Evolutionary conservation across 2,888 invertebrate genomes (phyloP).

Genomic region (Lithophane socia): DNA sequence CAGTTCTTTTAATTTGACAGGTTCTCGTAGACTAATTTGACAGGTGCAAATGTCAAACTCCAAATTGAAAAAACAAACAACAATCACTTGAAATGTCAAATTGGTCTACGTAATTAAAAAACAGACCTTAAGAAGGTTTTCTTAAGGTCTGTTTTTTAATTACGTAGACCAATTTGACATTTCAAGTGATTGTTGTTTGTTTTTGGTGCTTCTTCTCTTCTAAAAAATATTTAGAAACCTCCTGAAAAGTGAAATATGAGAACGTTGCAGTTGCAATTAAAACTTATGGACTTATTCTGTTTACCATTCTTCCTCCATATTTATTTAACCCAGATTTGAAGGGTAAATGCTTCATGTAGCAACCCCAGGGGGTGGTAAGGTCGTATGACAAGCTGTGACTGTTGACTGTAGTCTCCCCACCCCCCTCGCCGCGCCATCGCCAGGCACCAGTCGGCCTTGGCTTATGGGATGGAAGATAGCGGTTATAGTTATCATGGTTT

Average conservation of each 20-base stretch:
- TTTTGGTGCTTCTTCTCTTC: too few species aligned
- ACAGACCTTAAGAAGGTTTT: too few species aligned
- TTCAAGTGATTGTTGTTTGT: too few species aligned
- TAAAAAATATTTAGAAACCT: not conserved
- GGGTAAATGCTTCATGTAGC: conserved; percentile 20
- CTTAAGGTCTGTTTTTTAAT: too few species aligned
- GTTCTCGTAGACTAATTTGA: too few species aligned
- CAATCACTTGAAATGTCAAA: too few species aligned
- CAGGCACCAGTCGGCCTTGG: conserved; percentile 46
- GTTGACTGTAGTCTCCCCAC: conserved; percentile 42
- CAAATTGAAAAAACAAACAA: too few species aligned
- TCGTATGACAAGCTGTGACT: conserved; percentile 35
- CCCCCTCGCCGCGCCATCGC: not conserved
- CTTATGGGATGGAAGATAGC: conserved; percentile 33
- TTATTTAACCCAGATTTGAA: not conserved
- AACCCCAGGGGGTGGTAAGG: conserved; percentile 55
- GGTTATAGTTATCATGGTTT: conserved; percentile 26
- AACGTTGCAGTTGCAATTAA: not conserved
- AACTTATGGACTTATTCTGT: not conserved
- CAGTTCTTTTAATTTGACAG: too few species aligned
- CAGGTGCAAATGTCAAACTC: too few species aligned
- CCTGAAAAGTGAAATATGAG: not conserved
- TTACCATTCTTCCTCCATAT: not conserved
- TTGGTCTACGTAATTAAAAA: too few species aligned
- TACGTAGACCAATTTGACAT: too few species aligned